These are phyloP conservation scores for Oligia strigilis DNA, from an alignment of 2,888 invertebrate genomes.

Conservation along the genomic window DNA sequence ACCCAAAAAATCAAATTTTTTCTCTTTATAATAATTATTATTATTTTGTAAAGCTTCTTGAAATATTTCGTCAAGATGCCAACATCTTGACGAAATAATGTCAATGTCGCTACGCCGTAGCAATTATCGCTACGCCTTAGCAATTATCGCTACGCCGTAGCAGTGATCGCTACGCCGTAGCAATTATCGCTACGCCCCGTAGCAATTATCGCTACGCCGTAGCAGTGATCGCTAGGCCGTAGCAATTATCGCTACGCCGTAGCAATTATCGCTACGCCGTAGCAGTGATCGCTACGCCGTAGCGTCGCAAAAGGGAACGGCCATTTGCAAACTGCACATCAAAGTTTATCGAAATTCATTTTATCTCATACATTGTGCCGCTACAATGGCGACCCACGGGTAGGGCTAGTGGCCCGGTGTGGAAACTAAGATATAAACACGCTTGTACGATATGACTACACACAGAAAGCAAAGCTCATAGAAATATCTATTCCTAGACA, in stretches of 20 bases:
- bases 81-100: no score
- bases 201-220: neutral
- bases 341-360: neutral
- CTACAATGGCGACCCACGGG: no score
- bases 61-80: neutral
- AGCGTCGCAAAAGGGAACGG: neutral
- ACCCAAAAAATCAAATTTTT: no score
- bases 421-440: no score
- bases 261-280: neutral
- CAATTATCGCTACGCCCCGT: conserved; percentile 7
- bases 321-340: neutral
- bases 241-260: neutral
- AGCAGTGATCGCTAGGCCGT: no score
- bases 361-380: neutral
- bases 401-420: no score
- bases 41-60: neutral
- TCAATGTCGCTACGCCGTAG: conserved; percentile 2
- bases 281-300: no score
- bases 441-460: no score
- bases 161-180: neutral
- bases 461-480: no score
- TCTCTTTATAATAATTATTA: no score
- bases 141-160: conserved; percentile 14
- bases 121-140: conserved; percentile 18
- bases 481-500: no score